Base-by-base conservation (phyloP, 2,113 vertebrate genomes). In the Pterocles burchelli region DNA sequence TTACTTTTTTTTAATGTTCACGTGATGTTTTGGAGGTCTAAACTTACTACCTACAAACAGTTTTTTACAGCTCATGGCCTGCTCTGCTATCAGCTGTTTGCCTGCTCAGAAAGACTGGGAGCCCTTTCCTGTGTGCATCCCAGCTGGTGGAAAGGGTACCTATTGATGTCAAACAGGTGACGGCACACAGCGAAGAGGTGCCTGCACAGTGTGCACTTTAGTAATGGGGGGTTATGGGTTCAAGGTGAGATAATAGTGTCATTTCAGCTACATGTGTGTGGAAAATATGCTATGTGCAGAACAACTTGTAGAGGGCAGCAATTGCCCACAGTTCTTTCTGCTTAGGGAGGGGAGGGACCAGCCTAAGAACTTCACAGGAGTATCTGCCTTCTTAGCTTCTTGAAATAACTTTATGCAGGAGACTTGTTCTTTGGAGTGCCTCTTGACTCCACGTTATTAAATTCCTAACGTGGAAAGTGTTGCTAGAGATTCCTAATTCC, bases 301-400 rank as follows among this genome's bases (percentile, higher is more conserved):
- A 12, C 71, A 72, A 72, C 97, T 97, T 94, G 88, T 96, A 98
- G 98, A 96, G 98, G 98, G 98, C 98, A 98, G 98, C 96, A 98
- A 43, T 86, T n/a, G 83, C 95, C 77, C 57, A 67, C 59, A 18
- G 24, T 94, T 98, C 21, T 43, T 14, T 63, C 71, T 92, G 85
- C 82, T n/a, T 17, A 45, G 52, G 46, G 43, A 57, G 67, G 80
- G 89, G 29, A 85, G 33, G 79, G 67, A 90, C 38, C 65, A 54
- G 68, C 51, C 82, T n/a, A 83, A 58, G 70, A 83, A 86, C 80
- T 85, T 76, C 59, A 43, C 51, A 14, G 17, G 13, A 63, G 36
- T 38, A 41, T 4, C 16, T 81, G 65, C 54, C 72, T 88, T 85
- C 88, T 34, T 71, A 67, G 41, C 74, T 93, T 90, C 71, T 95